Base-by-base conservation (phyloP, 2,888 invertebrate species). In the Proisotoma minuta region DNA sequence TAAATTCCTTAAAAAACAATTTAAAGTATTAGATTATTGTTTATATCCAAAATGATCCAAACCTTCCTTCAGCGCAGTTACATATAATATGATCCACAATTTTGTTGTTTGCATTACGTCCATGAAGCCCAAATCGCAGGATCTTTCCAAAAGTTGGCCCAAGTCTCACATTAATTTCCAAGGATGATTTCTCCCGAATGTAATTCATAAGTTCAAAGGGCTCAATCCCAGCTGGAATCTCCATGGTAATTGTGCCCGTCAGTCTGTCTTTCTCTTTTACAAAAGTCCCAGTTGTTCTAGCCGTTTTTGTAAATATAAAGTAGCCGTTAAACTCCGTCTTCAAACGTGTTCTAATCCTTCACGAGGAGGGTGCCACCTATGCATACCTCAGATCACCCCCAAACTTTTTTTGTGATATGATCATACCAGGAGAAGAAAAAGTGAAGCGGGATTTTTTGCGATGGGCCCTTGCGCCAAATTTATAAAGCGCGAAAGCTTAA, bases 111-210 rank as follows among this genome's bases (percentile, higher is more conserved):
- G 81, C 81, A 75, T 87, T 87, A 60, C 81, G 79, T 3, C 92
- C 93, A 88, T 94, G 89, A 18, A 92, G 78, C 1, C 94, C 94
- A 65, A 94, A 84, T n/a, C 94, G 84, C 73, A 92, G 84, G 0
- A 91, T 83, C 74, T 87, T 86, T 24, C 88, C 89, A 0, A 79
- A 83, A 0, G 90, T 88, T 0, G 88, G 87, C 0, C 92, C 94
- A 18, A 94, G 78, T 0, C 93, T 93, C 2, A 86, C 87, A 69
- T 88, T 84, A 62, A 94, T 86, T 75, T 91, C 86, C n/a, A n/a
- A n/a, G n/a, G n/a, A n/a, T n/a, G n/a, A n/a, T n/a, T n/a, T n/a
- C n/a, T n/a, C 81, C 85, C 87, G 85, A 1, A 82, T 83, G 74
- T 83, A 83, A 29, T 80, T 80, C 0, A 81, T 76, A 1, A 88